Base-by-base conservation (phyloP, 2,888 invertebrate species). In the Caenorhabditis parvicauda region DNA sequence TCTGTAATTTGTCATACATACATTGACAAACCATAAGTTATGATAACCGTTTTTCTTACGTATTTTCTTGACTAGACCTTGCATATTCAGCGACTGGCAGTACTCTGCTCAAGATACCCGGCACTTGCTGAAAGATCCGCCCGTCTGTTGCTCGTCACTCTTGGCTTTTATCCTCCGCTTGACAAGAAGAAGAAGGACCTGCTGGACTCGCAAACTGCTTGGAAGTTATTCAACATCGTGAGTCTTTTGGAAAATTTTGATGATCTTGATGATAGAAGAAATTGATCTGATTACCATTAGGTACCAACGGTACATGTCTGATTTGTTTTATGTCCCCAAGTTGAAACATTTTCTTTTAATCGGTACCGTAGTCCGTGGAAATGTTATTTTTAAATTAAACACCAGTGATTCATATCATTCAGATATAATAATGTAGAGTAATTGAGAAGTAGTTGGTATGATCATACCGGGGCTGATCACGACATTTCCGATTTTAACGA, bases 31-130 rank as follows among this genome's bases (percentile, higher is more conserved):
- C n/a, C n/a, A n/a, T n/a, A n/a, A n/a, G n/a, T n/a, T n/a, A n/a
- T n/a, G n/a, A n/a, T n/a, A n/a, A n/a, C n/a, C n/a, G n/a, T n/a
- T n/a, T n/a, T n/a, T n/a, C n/a, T n/a, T n/a, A n/a, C n/a, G n/a
- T n/a, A n/a, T n/a, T n/a, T n/a, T n/a, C n/a, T n/a, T n/a, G n/a
- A n/a, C n/a, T n/a, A n/a, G n/a, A n/a, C n/a, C n/a, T n/a, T n/a
- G n/a, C n/a, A n/a, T 42, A 52, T 67, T 43, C 54, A 67, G 67
- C 67, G 67, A 29, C 59, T 67, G 12, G 53, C 62, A 12, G 58
- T 64, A 7, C 46, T 64, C 6, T 59, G 59, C 39, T 24, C 45
- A 57, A 9, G 51, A 54, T 9, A 27, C 50, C 51, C 54, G 2
- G 35, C 53, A 5, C 43, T 64, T 12, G n/a, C 59, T 5, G 47